Percentiles rank a stretch among this genome's conserved stretches.
Conservation (phyloP, 2,888 invertebrate species). For the Neoitamus cyanurus region DNA sequence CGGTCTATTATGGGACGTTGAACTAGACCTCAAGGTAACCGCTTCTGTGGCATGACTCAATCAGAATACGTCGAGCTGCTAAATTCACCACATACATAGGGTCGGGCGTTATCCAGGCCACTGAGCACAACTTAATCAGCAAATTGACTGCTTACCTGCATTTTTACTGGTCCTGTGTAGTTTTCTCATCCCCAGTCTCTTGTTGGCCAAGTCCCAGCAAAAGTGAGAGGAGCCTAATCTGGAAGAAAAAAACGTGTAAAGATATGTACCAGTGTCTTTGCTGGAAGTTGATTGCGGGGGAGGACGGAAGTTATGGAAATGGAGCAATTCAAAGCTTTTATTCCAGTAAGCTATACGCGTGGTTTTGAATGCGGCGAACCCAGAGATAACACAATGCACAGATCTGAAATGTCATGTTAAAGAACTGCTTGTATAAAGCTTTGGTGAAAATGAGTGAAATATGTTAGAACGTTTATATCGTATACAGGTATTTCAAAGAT, state of each 20-base stretch:
- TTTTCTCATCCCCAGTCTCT: constrained; percentile 65
- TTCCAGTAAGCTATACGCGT: too few species aligned
- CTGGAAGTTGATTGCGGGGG: background rate
- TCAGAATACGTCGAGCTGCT: background rate
- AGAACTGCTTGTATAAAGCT: too few species aligned
- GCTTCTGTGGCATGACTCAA: background rate
- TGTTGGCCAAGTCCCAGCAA: constrained; percentile 60
- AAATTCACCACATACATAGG: background rate
- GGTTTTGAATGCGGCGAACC: too few species aligned
- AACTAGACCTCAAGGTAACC: background rate
- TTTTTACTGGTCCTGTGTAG: constrained; percentile 63
- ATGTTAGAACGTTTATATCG: too few species aligned
- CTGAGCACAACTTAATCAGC: constrained; percentile 16
- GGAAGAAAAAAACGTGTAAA: constrained; percentile 52
- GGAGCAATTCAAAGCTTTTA: too few species aligned
- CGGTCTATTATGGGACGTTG: background rate
- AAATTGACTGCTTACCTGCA: constrained; percentile 61
- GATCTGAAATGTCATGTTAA: too few species aligned
- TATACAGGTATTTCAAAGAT: too few species aligned
- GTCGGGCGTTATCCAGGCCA: background rate
- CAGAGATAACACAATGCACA: too few species aligned
- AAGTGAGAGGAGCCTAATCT: constrained; percentile 59
- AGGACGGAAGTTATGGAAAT: too few species aligned
- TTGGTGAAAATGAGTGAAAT: too few species aligned
- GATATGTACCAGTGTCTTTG: background rate